phyloP scores from a whole-genome alignment of 2,113 vertebrate genomes.

The Peromyscus californicus region DNA sequence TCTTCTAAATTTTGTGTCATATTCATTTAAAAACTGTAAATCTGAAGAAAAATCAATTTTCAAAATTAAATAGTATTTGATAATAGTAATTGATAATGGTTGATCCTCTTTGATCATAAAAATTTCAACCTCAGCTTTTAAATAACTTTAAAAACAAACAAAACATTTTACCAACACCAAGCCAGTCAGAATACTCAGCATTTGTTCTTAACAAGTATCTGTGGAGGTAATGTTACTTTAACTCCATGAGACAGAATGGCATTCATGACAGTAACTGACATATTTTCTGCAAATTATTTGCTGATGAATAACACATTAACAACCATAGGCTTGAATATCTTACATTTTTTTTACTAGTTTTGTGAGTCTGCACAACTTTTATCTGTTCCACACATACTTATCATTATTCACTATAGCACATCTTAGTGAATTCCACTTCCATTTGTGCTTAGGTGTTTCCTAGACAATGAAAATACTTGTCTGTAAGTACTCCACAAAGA shows the following conservation, averaged over 20 bases:
- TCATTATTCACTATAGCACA: neutral
- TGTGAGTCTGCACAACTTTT: constrained; percentile 32
- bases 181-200: neutral
- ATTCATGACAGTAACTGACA: constrained; percentile 13
- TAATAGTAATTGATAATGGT: neutral
- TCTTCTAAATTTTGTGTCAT: neutral
- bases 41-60: constrained; percentile 46
- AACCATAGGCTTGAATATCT: constrained; percentile 44
- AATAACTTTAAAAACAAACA: neutral
- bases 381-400: constrained; percentile 17
- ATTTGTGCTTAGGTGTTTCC: constrained; percentile 26
- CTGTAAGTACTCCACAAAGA: constrained; percentile 51
- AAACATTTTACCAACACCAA: constrained; percentile 21
- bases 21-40: constrained; percentile 46
- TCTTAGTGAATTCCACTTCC: constrained; percentile 62
- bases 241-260: neutral
- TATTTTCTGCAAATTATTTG: constrained; percentile 39
- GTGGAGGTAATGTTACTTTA: constrained; percentile 29
- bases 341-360: constrained; percentile 37
- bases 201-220: constrained; percentile 10
- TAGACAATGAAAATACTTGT: constrained; percentile 64
- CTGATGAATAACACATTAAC: constrained; percentile 25
- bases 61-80: constrained; percentile 43
- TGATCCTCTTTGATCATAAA: constrained; percentile 47
- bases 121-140: constrained; percentile 19